Percentiles rank a stretch among this genome's conserved stretches.
phyloP scores from a whole-genome alignment of 2,888 invertebrate species.

The Cepaea hortensis region DNA sequence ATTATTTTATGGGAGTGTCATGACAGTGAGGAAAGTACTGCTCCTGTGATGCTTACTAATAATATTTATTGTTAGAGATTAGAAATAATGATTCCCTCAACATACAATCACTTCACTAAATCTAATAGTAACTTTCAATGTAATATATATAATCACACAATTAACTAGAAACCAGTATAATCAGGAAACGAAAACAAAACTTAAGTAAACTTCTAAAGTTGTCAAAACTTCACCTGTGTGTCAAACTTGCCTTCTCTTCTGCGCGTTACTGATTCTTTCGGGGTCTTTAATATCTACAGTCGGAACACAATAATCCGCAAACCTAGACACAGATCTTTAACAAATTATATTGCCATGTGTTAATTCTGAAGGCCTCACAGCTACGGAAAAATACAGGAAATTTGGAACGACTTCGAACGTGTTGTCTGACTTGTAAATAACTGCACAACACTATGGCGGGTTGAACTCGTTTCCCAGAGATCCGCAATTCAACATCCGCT shows the following conservation, averaged over 20 bases:
- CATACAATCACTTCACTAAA: too few species aligned
- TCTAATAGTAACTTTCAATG: too few species aligned
- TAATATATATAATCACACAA: too few species aligned
- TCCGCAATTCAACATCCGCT: conserved; percentile 48
- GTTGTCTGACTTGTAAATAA: conserved; percentile 3
- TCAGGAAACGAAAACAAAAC: too few species aligned
- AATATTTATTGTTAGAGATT: too few species aligned
- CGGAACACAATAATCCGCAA: neutral
- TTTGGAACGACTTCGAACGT: neutral
- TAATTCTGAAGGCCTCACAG: neutral
- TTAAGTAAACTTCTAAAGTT: too few species aligned
- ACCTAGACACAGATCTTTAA: neutral
- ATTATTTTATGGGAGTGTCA: too few species aligned
- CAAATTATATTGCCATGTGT: conserved; percentile 23
- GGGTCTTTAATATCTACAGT: neutral
- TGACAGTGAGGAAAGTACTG: too few species aligned
- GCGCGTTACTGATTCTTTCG: neutral
- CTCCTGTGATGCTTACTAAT: too few species aligned
- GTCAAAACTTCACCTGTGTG: too few species aligned
- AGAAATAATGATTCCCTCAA: too few species aligned
- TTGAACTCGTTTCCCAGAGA: conserved; percentile 48
- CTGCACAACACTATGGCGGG: conserved; percentile 55
- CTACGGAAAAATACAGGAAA: neutral
- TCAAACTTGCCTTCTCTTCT: neutral
- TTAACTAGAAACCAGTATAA: too few species aligned